Evolutionary conservation across 2,113 vertebrate species (phyloP).

Genomic region (Periophthalmus modestus): DNA sequence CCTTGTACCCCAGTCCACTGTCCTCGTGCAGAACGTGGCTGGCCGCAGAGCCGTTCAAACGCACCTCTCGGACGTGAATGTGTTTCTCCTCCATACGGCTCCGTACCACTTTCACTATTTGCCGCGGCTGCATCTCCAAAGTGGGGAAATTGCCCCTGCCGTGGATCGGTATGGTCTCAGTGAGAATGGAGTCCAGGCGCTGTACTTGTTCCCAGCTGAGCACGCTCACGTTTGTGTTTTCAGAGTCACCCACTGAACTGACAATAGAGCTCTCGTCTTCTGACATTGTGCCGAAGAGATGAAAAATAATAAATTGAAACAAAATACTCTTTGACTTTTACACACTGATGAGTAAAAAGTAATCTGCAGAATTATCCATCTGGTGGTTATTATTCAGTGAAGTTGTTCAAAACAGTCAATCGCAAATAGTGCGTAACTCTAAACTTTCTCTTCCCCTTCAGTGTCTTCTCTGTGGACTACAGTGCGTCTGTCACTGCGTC

Average conservation of each 20-base stretch:
- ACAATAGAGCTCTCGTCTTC: conserved; percentile 79
- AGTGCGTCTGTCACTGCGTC: conserved; percentile 69
- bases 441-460: conserved; percentile 41
- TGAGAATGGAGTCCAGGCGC: conserved; percentile 91
- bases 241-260: conserved; percentile 64
- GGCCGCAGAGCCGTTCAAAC: conserved; percentile 95
- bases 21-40: conserved; percentile 95
- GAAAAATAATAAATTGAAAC: neutral
- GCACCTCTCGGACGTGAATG: conserved; percentile 90
- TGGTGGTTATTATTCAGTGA: neutral
- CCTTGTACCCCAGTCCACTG: conserved; percentile 96
- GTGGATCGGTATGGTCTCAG: conserved; percentile 96
- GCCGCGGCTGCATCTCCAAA: conserved; percentile 91
- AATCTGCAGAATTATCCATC: neutral
- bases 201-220: conserved; percentile 98
- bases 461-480: conserved; percentile 28
- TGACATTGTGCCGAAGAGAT: conserved; percentile 79
- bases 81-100: conserved; percentile 89
- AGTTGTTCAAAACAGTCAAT: neutral
- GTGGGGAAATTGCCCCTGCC: conserved; percentile 98
- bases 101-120: conserved; percentile 93
- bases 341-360: neutral
- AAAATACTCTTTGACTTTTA: neutral
- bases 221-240: conserved; percentile 84
- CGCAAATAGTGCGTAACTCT: neutral